phyloP scores from a whole-genome alignment of 2,113 vertebrate species.

The Uropsilus gracilis region DNA sequence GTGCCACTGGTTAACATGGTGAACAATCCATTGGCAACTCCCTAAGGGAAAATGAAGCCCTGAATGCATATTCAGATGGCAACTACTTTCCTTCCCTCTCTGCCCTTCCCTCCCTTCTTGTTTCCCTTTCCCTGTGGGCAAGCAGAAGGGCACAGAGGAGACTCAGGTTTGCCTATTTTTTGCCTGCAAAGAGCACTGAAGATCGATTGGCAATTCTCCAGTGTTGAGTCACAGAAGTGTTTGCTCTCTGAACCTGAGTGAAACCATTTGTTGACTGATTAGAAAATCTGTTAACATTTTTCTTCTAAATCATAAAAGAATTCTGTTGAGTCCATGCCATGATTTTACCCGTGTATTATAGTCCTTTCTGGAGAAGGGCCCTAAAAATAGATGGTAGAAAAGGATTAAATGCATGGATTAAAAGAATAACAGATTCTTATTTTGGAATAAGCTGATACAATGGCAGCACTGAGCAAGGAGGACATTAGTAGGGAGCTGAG shows the following conservation, averaged over 20 bases:
- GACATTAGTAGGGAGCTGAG: background rate
- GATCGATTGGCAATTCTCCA: background rate
- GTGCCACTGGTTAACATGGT: background rate
- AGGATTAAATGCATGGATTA: background rate
- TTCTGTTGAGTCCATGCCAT: background rate
- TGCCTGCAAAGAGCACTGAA: background rate
- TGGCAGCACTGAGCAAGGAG: background rate
- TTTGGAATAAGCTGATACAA: background rate
- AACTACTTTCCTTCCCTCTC: background rate
- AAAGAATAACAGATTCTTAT: background rate
- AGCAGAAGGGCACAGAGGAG: background rate
- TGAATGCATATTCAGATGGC: background rate
- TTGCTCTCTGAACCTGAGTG: background rate
- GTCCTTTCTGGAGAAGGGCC: background rate
- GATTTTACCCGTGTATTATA: background rate
- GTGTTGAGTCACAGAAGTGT: background rate
- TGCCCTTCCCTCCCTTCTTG: too few relatives aligned
- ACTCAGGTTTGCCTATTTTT: background rate
- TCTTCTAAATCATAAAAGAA: background rate
- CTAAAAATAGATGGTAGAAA: background rate
- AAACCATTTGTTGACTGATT: background rate
- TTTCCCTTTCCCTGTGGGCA: background rate
- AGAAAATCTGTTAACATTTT: constrained; percentile 22
- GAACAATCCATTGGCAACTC: background rate
- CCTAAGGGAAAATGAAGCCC: background rate